Conservation (phyloP, 2,113 vertebrate species). For the Colossoma macropomum region DNA sequence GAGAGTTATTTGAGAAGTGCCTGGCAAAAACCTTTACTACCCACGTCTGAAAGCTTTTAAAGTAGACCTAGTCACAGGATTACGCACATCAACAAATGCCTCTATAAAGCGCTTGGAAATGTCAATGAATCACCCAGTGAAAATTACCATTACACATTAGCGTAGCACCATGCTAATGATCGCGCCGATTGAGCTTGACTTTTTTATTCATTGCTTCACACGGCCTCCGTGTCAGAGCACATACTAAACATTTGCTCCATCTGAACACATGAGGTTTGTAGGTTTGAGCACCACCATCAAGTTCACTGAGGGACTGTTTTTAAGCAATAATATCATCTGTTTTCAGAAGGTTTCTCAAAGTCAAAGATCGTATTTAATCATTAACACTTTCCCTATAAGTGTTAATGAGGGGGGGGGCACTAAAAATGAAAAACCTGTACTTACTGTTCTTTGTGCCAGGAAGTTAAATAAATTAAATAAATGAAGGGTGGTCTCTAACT, state of each 20-base stretch:
- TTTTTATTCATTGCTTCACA: background rate
- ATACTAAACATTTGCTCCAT: background rate
- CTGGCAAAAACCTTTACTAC: slow-evolving; percentile 19
- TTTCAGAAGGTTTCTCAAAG: too few species aligned
- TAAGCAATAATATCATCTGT: too few species aligned
- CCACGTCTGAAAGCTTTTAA: slow-evolving; percentile 52
- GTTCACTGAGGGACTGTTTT: too few species aligned
- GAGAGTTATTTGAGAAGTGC: slow-evolving; percentile 28
- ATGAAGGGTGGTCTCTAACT: too few species aligned
- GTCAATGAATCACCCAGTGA: slow-evolving; percentile 45
- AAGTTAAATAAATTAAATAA: too few species aligned
- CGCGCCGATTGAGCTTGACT: background rate
- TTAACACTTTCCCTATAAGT: too few species aligned
- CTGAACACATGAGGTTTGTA: background rate
- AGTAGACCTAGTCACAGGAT: slow-evolving; percentile 25
- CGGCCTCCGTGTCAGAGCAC: background rate
- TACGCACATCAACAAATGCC: slow-evolving; percentile 36
- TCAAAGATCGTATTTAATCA: too few species aligned
- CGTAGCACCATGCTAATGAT: slow-evolving; percentile 1
- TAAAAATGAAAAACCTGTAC: too few species aligned
- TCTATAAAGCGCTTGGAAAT: slow-evolving; percentile 45
- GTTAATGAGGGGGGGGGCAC: too few species aligned
- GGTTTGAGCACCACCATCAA: background rate
- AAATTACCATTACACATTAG: slow-evolving; percentile 32
- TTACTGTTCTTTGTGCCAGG: too few species aligned